Evolutionary conservation across 2,113 vertebrate genomes (phyloP).

Genomic region (Anhinga anhinga): DNA sequence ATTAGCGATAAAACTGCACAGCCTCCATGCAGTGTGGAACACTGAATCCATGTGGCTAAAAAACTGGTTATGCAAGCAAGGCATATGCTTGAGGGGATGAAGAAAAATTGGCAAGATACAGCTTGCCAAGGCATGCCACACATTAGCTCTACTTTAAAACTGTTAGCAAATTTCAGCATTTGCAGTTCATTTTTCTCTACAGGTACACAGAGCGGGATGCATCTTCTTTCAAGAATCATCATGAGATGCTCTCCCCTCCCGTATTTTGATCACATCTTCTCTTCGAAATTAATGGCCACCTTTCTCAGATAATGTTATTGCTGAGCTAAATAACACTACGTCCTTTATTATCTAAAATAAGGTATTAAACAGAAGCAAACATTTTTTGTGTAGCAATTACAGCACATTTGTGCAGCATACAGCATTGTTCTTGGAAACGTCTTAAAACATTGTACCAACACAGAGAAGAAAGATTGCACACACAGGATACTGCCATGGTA

Average conservation of each 20-base stretch:
- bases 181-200: constrained; percentile 28
- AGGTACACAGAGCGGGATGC: background rate
- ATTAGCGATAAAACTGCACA: constrained; percentile 51
- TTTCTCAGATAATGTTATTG: background rate
- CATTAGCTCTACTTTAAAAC: constrained; percentile 56
- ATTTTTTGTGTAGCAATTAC: background rate
- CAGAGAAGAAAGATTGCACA: background rate
- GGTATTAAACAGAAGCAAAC: background rate
- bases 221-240: background rate
- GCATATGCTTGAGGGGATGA: constrained; percentile 59
- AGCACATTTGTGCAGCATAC: background rate
- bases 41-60: constrained; percentile 60
- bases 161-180: constrained; percentile 51
- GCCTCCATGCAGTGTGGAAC: constrained; percentile 5
- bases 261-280: constrained; percentile 1
- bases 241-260: background rate
- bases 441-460: background rate
- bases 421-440: background rate
- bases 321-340: background rate
- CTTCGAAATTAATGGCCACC: background rate
- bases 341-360: constrained; percentile 4
- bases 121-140: constrained; percentile 65
- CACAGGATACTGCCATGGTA: background rate
- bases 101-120: constrained; percentile 57
- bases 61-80: constrained; percentile 64